phyloP scores from a whole-genome alignment of 2,113 vertebrate species.

The Telmatochromis sp. region DNA sequence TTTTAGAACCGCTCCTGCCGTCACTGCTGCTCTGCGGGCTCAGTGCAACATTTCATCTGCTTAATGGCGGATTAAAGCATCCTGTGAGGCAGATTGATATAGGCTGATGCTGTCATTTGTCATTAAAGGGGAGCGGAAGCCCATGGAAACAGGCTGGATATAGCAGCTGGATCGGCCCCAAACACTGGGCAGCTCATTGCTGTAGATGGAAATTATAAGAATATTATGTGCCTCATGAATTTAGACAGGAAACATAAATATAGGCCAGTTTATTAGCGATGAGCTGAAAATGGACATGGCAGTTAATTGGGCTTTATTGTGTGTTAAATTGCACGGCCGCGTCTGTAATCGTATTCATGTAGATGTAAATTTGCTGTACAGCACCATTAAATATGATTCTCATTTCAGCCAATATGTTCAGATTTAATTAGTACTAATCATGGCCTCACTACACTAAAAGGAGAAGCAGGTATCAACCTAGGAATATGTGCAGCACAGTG shows the following conservation, averaged over 20 bases:
- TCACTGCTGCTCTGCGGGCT: constrained; percentile 22
- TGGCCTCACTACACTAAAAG: background rate
- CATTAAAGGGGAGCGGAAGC: constrained; percentile 29
- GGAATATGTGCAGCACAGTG: background rate
- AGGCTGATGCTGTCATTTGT: constrained; percentile 25
- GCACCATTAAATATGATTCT: background rate
- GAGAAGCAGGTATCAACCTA: background rate
- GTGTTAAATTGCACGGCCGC: background rate
- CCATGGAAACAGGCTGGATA: constrained; percentile 64
- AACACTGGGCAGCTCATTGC: constrained; percentile 35
- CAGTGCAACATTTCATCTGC: constrained; percentile 46
- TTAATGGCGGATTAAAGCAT: constrained; percentile 57
- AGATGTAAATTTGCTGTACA: background rate
- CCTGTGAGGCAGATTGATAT: constrained; percentile 41
- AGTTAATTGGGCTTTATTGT: background rate
- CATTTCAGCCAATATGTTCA: background rate
- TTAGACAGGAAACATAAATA: background rate
- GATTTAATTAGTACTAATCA: background rate
- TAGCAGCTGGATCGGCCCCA: constrained; percentile 50
- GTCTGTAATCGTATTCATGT: background rate
- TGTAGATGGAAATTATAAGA: constrained; percentile 31
- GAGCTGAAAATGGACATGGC: background rate
- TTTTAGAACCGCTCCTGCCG: constrained; percentile 46
- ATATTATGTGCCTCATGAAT: constrained; percentile 30
- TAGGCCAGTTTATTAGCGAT: background rate